Evolutionary conservation across 2,888 invertebrate species (phyloP), one percentile per base, ranked within the genome.

Genomic region (Phortica okadai): DNA sequence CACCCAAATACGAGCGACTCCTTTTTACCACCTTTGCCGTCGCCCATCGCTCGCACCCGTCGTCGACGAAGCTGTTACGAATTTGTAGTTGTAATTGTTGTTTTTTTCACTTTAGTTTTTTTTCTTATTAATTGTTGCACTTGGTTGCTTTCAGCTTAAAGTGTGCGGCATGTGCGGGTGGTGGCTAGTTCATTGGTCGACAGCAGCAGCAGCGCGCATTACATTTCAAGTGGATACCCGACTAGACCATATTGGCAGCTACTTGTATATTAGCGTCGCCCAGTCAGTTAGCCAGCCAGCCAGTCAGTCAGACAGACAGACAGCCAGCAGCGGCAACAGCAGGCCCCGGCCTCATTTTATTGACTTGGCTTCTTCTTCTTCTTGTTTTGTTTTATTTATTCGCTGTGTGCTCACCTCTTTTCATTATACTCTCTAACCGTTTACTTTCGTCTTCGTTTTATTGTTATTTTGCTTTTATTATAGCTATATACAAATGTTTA

Each of bases 401-500:
- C 42, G 14, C 44, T 67, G 16, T 45, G 33, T 66, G 16, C 42
- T 66, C n/a, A 41, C 41, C 42, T 66, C 33, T 41, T 62, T 62
- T 62, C 21, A 25, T 62, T 16, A 21, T 62, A 16, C 25, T 62
- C 25, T 62, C 14, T 25, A 62, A 21, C 14, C 16, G 11, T 54
- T 54, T 54, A 62, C 33, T 11, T 21, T 5, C 44, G 44, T 16
- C 45, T 33, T 69, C 45, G 25, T 50, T 50, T 45, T 69, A 69
- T 45, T 21, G 21, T 21, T 21, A 41, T 11, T 66, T 41, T 11
- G n/a, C 33, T 66, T 33, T 16, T 69, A 44, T 21, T 21, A 45
- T 45, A 45, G 25, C 33, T 41, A 25, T 56, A 11, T 56, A 21
- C 45, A 72, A 33, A 77, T 82, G 79, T 80, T 73, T 84, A 84